A percentile compares a stretch with the other conserved stretches of the same genome.
These are phyloP conservation scores for Eupithecia subumbrata DNA, from an alignment of 2,888 invertebrate genomes.

Conservation along the genomic window DNA sequence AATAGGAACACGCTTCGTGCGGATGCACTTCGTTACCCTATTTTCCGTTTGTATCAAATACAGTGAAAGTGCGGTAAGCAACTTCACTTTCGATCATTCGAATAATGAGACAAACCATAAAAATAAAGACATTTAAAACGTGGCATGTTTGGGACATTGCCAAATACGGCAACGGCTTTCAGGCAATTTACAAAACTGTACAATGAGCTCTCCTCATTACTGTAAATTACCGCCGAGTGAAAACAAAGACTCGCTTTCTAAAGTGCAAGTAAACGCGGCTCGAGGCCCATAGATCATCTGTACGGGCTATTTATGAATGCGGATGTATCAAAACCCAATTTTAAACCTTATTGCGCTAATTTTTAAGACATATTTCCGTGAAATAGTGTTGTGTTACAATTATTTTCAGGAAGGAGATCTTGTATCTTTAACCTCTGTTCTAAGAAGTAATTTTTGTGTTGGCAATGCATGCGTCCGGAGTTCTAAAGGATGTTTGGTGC, in stretches of 20 bases:
- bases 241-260: conserved; percentile 81
- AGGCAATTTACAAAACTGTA: conserved; percentile 71
- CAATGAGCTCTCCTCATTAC: conserved; percentile 77
- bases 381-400: conserved; percentile 7
- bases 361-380: neutral
- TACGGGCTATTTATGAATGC: conserved; percentile 63
- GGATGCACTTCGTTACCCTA: conserved; percentile 47
- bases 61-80: conserved; percentile 68
- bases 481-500: conserved; percentile 63
- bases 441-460: conserved; percentile 72
- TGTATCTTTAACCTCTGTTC: conserved; percentile 80
- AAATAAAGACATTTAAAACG: conserved; percentile 51
- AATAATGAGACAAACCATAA: conserved; percentile 56
- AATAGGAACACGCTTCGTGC: conserved; percentile 46
- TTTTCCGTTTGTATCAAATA: conserved; percentile 51
- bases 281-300: conserved; percentile 64
- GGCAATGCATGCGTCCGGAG: conserved; percentile 73
- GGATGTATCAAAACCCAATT: conserved; percentile 54
- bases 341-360: neutral
- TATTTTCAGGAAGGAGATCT: conserved; percentile 68
- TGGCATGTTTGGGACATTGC: conserved; percentile 62
- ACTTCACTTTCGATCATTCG: conserved; percentile 26
- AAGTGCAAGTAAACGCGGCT: conserved; percentile 67
- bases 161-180: conserved; percentile 60
- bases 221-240: conserved; percentile 76